Conservation (phyloP, 2,797 vertebrate species). For the Sparus aurata region DNA sequence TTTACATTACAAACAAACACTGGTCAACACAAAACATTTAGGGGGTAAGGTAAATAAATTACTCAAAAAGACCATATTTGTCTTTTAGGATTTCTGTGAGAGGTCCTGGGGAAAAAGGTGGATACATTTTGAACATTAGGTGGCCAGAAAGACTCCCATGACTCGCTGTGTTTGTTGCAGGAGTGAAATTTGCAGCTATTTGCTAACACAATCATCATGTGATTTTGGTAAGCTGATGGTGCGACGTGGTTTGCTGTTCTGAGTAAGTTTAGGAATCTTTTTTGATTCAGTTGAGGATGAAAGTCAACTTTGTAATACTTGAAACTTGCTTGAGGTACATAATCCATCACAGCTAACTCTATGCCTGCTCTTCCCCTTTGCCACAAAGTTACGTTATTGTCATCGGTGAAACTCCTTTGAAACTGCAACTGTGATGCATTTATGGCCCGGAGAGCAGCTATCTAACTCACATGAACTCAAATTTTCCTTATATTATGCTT, state of each 20-base stretch:
- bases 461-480: constrained; percentile 25
- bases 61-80: background rate
- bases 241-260: background rate
- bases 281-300: constrained; percentile 34
- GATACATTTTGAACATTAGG: background rate
- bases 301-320: constrained; percentile 25
- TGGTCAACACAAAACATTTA: background rate
- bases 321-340: constrained; percentile 49
- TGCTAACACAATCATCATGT: background rate
- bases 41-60: background rate
- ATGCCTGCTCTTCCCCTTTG: background rate
- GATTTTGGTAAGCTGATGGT: constrained; percentile 10
- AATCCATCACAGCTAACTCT: constrained; percentile 51
- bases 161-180: background rate
- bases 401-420: constrained; percentile 26
- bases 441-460: constrained; percentile 21
- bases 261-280: constrained; percentile 21
- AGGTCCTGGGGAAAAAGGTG: background rate
- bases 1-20: no score
- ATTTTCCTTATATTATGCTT: constrained; percentile 32
- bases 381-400: constrained; percentile 19
- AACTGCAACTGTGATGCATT: constrained; percentile 34
- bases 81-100: background rate
- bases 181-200: constrained; percentile 10
- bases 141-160: background rate